Conservation (phyloP, 53 echinoderm and acorn worm genomes). For the Paracentrotus lividus region DNA sequence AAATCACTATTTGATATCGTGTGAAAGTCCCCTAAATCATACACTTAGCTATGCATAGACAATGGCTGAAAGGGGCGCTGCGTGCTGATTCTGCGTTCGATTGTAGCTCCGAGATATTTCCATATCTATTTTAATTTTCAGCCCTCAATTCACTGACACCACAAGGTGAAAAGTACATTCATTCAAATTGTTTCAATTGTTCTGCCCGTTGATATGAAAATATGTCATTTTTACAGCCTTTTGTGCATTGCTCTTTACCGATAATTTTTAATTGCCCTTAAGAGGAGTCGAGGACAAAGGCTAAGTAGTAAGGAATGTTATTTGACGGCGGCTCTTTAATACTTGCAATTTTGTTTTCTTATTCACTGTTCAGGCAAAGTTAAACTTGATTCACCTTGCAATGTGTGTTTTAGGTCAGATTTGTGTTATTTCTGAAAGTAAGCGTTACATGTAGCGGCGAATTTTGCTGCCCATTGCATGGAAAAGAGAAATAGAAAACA, state of each 20-base stretch:
- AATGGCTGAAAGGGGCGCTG: neutral
- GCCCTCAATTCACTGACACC: neutral
- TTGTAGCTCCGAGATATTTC: slow-evolving; percentile 54
- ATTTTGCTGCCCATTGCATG: neutral
- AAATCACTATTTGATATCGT: neutral
- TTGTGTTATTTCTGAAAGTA: slow-evolving; percentile 71
- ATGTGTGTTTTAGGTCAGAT: slow-evolving; percentile 74
- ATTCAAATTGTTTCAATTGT: slow-evolving; percentile 19
- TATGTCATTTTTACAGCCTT: slow-evolving; percentile 24
- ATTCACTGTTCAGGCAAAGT: slow-evolving; percentile 14
- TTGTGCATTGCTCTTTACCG: slow-evolving; percentile 17
- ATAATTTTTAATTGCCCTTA: slow-evolving; percentile 48
- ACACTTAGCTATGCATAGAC: neutral
- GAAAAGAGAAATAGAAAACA: slow-evolving; percentile 30
- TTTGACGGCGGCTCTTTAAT: slow-evolving; percentile 59
- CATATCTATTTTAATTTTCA: slow-evolving; percentile 39
- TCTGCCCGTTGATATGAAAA: slow-evolving; percentile 51
- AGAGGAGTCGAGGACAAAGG: slow-evolving; percentile 8
- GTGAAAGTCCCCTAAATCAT: neutral
- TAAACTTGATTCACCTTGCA: slow-evolving; percentile 39
- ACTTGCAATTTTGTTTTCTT: slow-evolving; percentile 22
- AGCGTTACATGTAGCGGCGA: slow-evolving; percentile 65
- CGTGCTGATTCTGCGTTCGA: neutral
- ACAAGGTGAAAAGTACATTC: slow-evolving; percentile 50
- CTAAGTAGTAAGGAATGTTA: slow-evolving; percentile 39